These are phyloP conservation scores for Desoria tigrina DNA, from an alignment of 2,888 invertebrate species.

Conservation along the genomic window DNA sequence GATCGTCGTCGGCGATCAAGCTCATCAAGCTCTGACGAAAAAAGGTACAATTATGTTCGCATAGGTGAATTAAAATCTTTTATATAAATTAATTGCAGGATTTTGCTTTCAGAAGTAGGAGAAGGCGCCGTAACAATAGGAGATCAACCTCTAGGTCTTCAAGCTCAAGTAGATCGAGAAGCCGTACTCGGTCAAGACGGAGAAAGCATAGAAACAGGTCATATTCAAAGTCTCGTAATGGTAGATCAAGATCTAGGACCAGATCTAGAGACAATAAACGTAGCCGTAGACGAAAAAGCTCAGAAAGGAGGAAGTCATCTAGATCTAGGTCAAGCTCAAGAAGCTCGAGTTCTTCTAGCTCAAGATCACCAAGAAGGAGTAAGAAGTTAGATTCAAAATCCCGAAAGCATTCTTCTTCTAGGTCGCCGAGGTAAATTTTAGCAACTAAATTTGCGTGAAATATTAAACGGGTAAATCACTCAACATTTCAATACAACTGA, in stretches of 20 bases:
- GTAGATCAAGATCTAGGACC: constrained; percentile 54
- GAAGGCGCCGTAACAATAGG: neutral
- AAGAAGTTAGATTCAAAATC: neutral
- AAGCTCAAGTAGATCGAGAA: constrained; percentile 1
- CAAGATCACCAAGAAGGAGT: neutral
- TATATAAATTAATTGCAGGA: too few species aligned
- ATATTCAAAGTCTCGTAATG: constrained; percentile 43
- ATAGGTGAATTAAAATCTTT: too few species aligned
- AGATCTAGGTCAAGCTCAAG: neutral
- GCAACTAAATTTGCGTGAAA: neutral
- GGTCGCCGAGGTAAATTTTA: neutral
- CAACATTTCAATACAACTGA: neutral
- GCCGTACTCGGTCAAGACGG: constrained; percentile 1
- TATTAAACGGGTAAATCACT: neutral
- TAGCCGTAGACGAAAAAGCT: constrained; percentile 14
- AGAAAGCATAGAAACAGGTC: constrained; percentile 25
- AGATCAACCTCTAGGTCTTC: constrained; percentile 22
- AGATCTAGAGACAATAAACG: constrained; percentile 2
- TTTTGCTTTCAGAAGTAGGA: too few species aligned
- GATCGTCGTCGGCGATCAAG: neutral
- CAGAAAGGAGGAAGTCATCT: neutral
- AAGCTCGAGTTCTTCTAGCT: constrained; percentile 9
- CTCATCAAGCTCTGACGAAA: neutral
- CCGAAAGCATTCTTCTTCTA: neutral
- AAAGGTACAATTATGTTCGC: neutral